Evolutionary conservation across 2,888 invertebrate species (phyloP).

Genomic region (Thymelicus sylvestris): DNA sequence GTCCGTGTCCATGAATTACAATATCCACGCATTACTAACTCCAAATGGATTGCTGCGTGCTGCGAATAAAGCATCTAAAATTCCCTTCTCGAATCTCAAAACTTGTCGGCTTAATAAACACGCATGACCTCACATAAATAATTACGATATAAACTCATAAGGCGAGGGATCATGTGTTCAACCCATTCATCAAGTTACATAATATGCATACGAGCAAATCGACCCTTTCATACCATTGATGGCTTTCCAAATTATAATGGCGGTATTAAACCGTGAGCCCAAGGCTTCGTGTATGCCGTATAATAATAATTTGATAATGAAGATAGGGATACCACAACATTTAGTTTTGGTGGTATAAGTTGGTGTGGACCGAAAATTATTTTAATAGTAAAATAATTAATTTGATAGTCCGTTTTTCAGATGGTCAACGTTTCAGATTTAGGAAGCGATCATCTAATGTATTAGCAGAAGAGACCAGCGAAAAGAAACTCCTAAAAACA

Average conservation of each 20-base stretch:
- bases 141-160: constrained; percentile 35
- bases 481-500: no score
- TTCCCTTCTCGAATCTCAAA: background rate
- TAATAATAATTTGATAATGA: constrained; percentile 43
- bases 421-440: no score
- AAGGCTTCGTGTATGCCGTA: constrained; percentile 39
- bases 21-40: no score
- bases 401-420: no score
- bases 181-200: constrained; percentile 36
- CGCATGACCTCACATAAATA: constrained; percentile 30
- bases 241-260: constrained; percentile 56
- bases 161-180: constrained; percentile 29
- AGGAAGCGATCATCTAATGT: no score
- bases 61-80: no score
- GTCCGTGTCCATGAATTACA: no score
- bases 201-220: constrained; percentile 36
- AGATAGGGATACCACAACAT: constrained; percentile 36
- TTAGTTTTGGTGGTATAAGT: background rate
- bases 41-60: no score
- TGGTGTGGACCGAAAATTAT: no score
- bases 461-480: no score
- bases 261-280: constrained; percentile 41
- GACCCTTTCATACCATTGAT: constrained; percentile 54
- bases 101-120: constrained; percentile 21
- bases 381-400: no score